Evolutionary conservation across 37 sponge, comb jelly and placozoan species (phyloP).

Genomic region (Dysidea cf. avara): DNA sequence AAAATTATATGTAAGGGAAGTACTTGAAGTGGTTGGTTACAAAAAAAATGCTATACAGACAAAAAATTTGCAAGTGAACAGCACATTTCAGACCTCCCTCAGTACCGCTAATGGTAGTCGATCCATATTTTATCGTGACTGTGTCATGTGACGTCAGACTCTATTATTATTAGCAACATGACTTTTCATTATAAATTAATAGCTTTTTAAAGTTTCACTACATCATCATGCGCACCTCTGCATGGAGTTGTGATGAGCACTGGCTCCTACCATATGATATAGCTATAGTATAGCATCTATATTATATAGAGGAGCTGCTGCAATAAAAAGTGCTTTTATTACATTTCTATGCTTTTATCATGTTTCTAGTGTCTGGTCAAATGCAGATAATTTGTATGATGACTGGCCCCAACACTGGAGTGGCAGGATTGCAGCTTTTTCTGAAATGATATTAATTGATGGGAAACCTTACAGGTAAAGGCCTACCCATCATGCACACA

Average conservation of each 20-base stretch:
- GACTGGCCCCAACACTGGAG: slow-evolving; percentile 55
- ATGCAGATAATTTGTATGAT: slow-evolving; percentile 58
- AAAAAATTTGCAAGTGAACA: neutral
- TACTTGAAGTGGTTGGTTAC: neutral
- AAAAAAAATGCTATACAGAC: too few relatives aligned
- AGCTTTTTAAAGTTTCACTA: too few relatives aligned
- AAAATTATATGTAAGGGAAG: neutral
- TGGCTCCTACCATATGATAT: too few relatives aligned
- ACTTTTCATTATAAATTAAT: too few relatives aligned
- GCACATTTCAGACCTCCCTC: slow-evolving; percentile 72
- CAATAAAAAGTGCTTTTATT: too few relatives aligned
- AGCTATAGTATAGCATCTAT: too few relatives aligned
- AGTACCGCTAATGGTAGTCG: slow-evolving; percentile 72
- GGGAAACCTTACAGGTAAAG: slow-evolving; percentile 39
- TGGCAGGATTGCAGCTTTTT: slow-evolving; percentile 16
- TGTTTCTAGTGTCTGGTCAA: slow-evolving; percentile 71
- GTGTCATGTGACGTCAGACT: too few relatives aligned
- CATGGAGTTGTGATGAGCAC: too few relatives aligned
- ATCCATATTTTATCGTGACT: slow-evolving; percentile 80
- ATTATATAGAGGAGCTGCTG: too few relatives aligned
- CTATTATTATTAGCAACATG: too few relatives aligned
- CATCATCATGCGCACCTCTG: too few relatives aligned
- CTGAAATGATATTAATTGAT: slow-evolving; percentile 59
- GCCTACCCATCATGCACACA: neutral
- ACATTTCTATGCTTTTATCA: too few relatives aligned